These are phyloP conservation scores for Deilephila elpenor DNA, from an alignment of 2,888 invertebrate genomes.

Conservation along the genomic window DNA sequence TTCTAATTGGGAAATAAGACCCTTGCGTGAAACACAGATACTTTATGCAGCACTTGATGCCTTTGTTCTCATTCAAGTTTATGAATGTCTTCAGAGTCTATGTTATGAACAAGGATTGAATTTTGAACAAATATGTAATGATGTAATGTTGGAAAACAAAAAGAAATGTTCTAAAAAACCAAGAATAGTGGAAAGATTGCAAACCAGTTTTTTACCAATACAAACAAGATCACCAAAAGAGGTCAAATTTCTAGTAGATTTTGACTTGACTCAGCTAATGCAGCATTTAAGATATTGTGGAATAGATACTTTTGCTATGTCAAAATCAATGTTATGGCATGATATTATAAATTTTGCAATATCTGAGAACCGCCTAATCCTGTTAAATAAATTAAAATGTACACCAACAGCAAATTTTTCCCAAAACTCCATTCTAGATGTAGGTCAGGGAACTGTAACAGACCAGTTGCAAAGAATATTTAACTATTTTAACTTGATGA, in stretches of 20 bases:
- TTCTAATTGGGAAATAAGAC: constrained; percentile 95
- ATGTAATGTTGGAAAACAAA: constrained; percentile 83
- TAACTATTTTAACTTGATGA: constrained; percentile 86
- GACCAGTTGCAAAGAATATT: constrained; percentile 89
- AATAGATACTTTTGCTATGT: constrained; percentile 86
- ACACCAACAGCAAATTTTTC: constrained; percentile 84
- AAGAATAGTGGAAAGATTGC: constrained; percentile 61
- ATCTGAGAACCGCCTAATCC: constrained; percentile 66
- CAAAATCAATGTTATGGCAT: constrained; percentile 82
- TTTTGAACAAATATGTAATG: constrained; percentile 87
- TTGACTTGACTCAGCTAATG: constrained; percentile 61
- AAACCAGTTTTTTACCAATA: constrained; percentile 45
- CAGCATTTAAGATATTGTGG: constrained; percentile 76
- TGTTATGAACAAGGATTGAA: constrained; percentile 80
- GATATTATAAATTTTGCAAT: constrained; percentile 71
- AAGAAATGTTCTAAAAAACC: constrained; percentile 74
- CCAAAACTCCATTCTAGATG: constrained; percentile 81
- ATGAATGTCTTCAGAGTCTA: constrained; percentile 85
- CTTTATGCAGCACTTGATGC: constrained; percentile 95
- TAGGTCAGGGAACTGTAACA: constrained; percentile 80
- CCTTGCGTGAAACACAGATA: constrained; percentile 90
- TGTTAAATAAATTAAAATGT: constrained; percentile 71
- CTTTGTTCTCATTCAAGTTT: constrained; percentile 92
- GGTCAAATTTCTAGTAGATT: constrained; percentile 68
- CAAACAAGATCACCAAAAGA: constrained; percentile 55